Evolutionary conservation across 2,797 vertebrate species (phyloP), one percentile per base, ranked within the genome.

Genomic region (Hozukius guyotensis): DNA sequence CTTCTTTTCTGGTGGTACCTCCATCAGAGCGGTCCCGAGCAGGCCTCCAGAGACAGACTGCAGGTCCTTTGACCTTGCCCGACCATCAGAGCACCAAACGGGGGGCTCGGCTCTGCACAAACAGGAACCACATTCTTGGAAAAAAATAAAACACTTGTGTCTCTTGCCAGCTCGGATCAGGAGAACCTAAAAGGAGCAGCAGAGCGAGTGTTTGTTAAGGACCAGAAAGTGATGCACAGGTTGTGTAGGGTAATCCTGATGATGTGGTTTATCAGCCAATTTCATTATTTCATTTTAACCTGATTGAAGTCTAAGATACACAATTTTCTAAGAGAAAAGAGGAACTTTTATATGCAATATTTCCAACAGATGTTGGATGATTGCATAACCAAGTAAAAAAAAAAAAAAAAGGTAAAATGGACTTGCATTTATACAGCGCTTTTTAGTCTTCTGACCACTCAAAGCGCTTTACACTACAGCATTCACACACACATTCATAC

Each of bases 301-400:
- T 27, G 4, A 77, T 46, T 59, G 4, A 61, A 62, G 29, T 18
- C 2, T 5, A 10, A 38, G 18, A 62, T 16, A 38, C 8, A 60
- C 24, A 6, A 20, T 38, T 3, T 24, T 20, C 9, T 2, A 1
- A 57, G 6, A 42, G 10, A 29, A 52, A 52, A 65, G 1, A 32
- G 49, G 16, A 8, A 46, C 16, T 18, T 46, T 46, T 46, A 18
- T 32, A 22, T 68, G 12, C 2, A 77, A 72, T 74, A 74, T 79
- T 71, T 68, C 13, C 38, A 80, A 24, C 82, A 87, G 82, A 87
- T 85, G 71, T 34, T 62, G 67, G 31, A 75, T 72, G 42, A 69
- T 75, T 78, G 31, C 14, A 31, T 42, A 78, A 85, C 49, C 27
- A 3, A 57, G 3, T 68, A 2, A 13, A 38, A 38, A 38, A 36